Base-by-base conservation (phyloP, 2,888 invertebrate genomes). In the Metellina segmentata region DNA sequence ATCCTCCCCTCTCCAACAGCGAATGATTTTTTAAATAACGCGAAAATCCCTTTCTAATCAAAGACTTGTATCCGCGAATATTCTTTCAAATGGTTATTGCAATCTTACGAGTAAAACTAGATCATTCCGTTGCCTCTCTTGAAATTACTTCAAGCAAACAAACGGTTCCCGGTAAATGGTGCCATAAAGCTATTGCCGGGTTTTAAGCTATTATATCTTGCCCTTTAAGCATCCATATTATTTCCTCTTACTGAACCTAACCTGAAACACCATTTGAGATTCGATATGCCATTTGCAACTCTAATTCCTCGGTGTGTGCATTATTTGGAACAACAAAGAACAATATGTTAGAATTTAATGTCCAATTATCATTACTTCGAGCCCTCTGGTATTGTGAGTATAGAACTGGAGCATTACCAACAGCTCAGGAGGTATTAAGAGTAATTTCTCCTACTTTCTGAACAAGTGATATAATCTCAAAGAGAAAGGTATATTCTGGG, bases 131-230 rank as follows among this genome's bases (percentile, higher is more conserved):
- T 11, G 13, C 16, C 61, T 16, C 61, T 61, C 61, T 52, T 52
- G 78, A 78, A 78, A 52, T 77, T 48, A 77, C 77, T 78, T 52
- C 16, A 20, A 52, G 52, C n/a, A 77, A 77, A 77, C 52, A 78
- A 78, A 78, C 52, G 53, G n/a, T 34, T 52, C 52, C 52, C 13
- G 8, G 19, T 78, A 78, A 78, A 78, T 78, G 51, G 53, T 78
- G 78, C 52, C 78, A 20, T 78, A 78, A 78, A 78, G 20, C 9
- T 78, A 61, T 61, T 5, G 9, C 61, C 13, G 61, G 13, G 61
- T 61, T 61, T 61, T 61, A 61, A 61, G 61, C 61, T 61, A 61
- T 61, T 61, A 61, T 61, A 61, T 61, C 61, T 61, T 16, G 16
- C 13, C 61, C 61, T 16, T 61, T 61, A 61, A 61, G 9, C 9